Percentiles rank a stretch among this genome's conserved stretches.
Evolutionary conservation across 2,113 vertebrate genomes (phyloP).

Genomic region (Eulemur rufifrons): DNA sequence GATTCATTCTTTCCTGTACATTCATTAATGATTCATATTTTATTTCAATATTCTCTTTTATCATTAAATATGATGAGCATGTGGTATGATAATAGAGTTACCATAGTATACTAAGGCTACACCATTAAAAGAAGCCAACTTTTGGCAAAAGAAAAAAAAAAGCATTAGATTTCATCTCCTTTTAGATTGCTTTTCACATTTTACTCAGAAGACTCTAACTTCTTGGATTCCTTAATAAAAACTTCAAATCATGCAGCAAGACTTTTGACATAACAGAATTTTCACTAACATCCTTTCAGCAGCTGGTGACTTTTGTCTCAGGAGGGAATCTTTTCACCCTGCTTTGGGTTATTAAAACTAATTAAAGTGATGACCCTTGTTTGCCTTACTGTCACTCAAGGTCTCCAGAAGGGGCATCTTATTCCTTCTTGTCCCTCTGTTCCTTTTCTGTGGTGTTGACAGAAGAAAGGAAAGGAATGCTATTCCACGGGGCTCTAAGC

Average conservation of each 20-base stretch:
- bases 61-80: not conserved
- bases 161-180: not conserved
- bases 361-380: conserved; percentile 61
- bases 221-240: conserved; percentile 41
- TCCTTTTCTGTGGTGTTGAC: not conserved
- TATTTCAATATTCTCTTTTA: conserved; percentile 18
- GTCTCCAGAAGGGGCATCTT: not conserved
- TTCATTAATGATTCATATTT: not conserved
- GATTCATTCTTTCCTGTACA: not conserved
- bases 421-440: not conserved
- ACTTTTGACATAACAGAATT: conserved; percentile 40
- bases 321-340: not conserved
- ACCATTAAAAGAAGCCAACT: not conserved
- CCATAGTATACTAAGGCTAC: not conserved
- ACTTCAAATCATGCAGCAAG: not conserved
- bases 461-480: not conserved
- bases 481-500: not conserved
- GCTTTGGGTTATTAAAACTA: conserved; percentile 61
- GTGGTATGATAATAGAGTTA: not conserved
- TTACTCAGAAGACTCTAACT: not conserved
- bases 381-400: conserved; percentile 38
- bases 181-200: conserved; percentile 7
- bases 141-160: not conserved
- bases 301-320: conserved; percentile 30
- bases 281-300: not conserved